Evolutionary conservation across 2,888 invertebrate species (phyloP).

Genomic region (Orchesellides sinensis): DNA sequence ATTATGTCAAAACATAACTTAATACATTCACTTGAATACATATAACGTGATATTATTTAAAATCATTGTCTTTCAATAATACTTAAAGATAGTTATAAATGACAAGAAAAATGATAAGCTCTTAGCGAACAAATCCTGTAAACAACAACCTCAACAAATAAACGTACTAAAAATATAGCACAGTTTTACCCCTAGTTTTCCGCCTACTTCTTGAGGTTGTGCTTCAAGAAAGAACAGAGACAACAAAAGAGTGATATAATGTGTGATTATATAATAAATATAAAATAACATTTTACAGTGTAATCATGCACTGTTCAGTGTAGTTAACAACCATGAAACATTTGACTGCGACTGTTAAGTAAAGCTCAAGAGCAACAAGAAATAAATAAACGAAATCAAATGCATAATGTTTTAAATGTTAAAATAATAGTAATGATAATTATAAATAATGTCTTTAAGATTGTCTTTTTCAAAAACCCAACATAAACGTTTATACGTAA

Average conservation of each 20-base stretch:
- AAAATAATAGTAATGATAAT: conserved; percentile 13
- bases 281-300: neutral
- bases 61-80: conserved; percentile 55
- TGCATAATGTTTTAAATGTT: neutral
- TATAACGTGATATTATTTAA: conserved; percentile 14
- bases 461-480: conserved; percentile 60
- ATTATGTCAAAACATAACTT: neutral
- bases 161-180: neutral
- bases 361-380: conserved; percentile 24
- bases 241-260: conserved; percentile 2
- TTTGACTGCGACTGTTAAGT: neutral
- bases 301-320: no score
- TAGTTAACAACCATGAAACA: no score
- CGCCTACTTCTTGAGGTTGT: conserved; percentile 40
- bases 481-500: conserved; percentile 25
- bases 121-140: neutral
- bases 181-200: conserved; percentile 13
- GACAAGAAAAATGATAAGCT: conserved; percentile 12
- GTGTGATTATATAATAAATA: no score
- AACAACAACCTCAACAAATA: conserved; percentile 40
- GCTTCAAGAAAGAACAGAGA: conserved; percentile 19
- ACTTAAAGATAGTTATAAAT: conserved; percentile 47
- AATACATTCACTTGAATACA: neutral
- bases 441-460: conserved; percentile 65
- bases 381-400: neutral